Evolutionary conservation across 1,140 invertebrate genomes (phyloP), one percentile per base, ranked within the genome.

Genomic region (Cecropterus lyciades): DNA sequence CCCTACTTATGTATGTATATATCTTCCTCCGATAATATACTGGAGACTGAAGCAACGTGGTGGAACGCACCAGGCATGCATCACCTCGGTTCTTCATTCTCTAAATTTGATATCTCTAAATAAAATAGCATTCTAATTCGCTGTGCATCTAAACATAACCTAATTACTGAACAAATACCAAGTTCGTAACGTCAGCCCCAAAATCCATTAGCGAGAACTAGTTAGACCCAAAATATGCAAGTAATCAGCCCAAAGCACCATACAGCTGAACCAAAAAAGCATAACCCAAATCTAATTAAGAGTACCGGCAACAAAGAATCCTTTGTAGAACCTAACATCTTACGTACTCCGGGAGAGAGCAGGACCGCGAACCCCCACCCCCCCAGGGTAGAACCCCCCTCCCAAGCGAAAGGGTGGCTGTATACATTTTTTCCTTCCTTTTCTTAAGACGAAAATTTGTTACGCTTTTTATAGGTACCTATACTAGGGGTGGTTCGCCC

Each of bases 401-500:
- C n/a, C n/a, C n/a, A n/a, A 60, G 65, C 64, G 67, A 67, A 55
- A 67, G 83, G 85, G 89, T 83, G 89, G 89, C 79, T 89, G 87
- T 90, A 84, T 84, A 92, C 87, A 88, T 92, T 92, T 92, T 92
- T 92, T 90, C 87, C 88, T 89, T 90, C 87, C 84, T 92, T 92
- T 90, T 92, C 89, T 92, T 92, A 92, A 91, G 89, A 91, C 89
- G 89, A 90, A 91, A 90, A 91, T 91, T 91, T 91, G 89, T 91
- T 91, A 91, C 89, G 86, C 87, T 91, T 91, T 91, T 90, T 91
- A 90, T 91, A 46, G 57, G 57, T 60, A 90, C 82, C 84, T 91
- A 88, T 87, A 86, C 81, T 69, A 52, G 77, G 77, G 86, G 84
- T 76, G 76, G 80, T 76, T 63, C 68, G 63, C 63, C 27, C 77